Conservation (phyloP, 2,888 invertebrate species). For the Tipula confusa region DNA sequence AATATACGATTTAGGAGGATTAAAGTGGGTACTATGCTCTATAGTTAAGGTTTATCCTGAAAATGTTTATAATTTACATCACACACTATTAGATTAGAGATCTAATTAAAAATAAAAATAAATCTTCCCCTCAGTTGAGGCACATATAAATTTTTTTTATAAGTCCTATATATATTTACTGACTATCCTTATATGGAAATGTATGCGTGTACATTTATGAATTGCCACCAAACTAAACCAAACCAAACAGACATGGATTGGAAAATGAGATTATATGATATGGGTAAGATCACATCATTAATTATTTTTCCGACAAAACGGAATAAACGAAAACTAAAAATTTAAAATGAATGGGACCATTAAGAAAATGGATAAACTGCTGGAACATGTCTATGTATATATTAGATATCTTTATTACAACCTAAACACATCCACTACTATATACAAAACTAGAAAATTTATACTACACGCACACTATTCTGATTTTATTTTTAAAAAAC, state of each 20-base stretch:
- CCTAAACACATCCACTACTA: neutral
- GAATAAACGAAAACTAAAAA: neutral
- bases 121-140: neutral
- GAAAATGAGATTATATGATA: neutral
- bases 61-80: neutral
- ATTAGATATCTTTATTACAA: neutral
- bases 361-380: neutral
- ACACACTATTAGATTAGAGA: neutral
- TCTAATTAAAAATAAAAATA: neutral
- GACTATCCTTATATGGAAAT: too few relatives aligned
- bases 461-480: neutral
- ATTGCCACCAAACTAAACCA: neutral
- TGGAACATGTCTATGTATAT: neutral
- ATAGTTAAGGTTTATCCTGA: neutral
- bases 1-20: neutral
- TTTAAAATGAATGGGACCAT: neutral
- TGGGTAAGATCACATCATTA: slow-evolving; percentile 3
- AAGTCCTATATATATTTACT: too few relatives aligned
- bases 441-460: neutral
- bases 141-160: neutral
- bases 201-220: neutral
- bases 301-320: neutral
- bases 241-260: neutral
- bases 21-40: neutral
- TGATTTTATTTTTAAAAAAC: neutral